These are phyloP conservation scores for Thaumetopoea pityocampa DNA, from an alignment of 1,140 invertebrate species.

Conservation along the genomic window DNA sequence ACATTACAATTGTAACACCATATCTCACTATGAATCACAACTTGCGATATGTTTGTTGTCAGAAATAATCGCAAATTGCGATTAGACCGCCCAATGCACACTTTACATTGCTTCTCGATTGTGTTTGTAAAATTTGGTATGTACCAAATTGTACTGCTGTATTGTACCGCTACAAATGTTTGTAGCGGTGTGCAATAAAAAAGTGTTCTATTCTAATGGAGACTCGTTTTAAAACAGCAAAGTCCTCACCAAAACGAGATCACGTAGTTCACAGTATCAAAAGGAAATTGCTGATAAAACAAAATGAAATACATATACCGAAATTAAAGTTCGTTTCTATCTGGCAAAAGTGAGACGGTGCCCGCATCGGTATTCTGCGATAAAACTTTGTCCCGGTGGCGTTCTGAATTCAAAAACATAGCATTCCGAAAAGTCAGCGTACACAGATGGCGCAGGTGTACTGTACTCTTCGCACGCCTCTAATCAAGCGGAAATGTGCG, in stretches of 20 bases:
- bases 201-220: too few relatives aligned
- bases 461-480: constrained; percentile 40
- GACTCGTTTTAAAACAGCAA: constrained; percentile 6
- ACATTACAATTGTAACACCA: too few relatives aligned
- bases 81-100: too few relatives aligned
- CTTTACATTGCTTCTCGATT: too few relatives aligned
- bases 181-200: too few relatives aligned
- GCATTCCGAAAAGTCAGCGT: constrained; percentile 44
- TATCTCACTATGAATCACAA: too few relatives aligned
- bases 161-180: too few relatives aligned
- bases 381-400: constrained; percentile 48
- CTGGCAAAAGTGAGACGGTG: constrained; percentile 39
- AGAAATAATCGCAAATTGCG: too few relatives aligned
- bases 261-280: constrained; percentile 11
- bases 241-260: constrained; percentile 2
- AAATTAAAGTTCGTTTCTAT: constrained; percentile 31
- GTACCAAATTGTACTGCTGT: too few relatives aligned
- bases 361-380: constrained; percentile 45
- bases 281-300: constrained; percentile 16
- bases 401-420: constrained; percentile 54
- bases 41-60: too few relatives aligned
- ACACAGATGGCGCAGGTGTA: constrained; percentile 54
- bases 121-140: too few relatives aligned
- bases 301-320: constrained; percentile 15
- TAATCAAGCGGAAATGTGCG: constrained; percentile 69